Percentiles rank a stretch among this genome's conserved stretches.
These are phyloP conservation scores for Octodonta nipae DNA, from an alignment of 2,888 invertebrate species.

Conservation along the genomic window DNA sequence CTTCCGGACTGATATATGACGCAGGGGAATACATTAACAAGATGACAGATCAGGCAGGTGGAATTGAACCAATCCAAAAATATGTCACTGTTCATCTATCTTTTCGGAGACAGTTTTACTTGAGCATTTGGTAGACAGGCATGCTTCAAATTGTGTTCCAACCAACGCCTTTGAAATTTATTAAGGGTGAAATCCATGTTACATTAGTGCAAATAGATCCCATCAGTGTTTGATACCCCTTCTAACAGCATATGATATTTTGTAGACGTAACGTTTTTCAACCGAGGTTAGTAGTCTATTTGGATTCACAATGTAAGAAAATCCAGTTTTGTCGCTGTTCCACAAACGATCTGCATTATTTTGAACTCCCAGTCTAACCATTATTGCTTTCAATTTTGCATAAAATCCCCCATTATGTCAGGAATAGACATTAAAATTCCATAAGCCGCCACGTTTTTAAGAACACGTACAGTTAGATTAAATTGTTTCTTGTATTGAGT, in stretches of 20 bases:
- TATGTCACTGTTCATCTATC: too few species aligned
- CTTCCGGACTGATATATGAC: too few species aligned
- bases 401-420: background rate
- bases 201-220: too few species aligned
- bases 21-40: too few species aligned
- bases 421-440: constrained; percentile 1
- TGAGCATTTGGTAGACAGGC: too few species aligned
- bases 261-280: background rate
- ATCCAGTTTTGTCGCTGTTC: background rate
- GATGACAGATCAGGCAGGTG: too few species aligned
- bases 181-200: too few species aligned
- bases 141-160: too few species aligned
- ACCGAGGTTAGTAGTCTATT: background rate
- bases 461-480: background rate
- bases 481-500: background rate
- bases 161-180: too few species aligned
- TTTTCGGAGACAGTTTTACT: too few species aligned
- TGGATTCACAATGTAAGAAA: background rate
- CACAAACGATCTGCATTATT: background rate
- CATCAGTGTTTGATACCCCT: background rate
- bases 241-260: background rate
- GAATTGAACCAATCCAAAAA: too few species aligned
- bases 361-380: background rate
- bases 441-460: constrained; percentile 2
- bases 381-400: background rate